Percentiles rank a stretch among this genome's conserved stretches.
phyloP scores from a whole-genome alignment of 2,888 invertebrate species.

The Drosophila acutilabella region DNA sequence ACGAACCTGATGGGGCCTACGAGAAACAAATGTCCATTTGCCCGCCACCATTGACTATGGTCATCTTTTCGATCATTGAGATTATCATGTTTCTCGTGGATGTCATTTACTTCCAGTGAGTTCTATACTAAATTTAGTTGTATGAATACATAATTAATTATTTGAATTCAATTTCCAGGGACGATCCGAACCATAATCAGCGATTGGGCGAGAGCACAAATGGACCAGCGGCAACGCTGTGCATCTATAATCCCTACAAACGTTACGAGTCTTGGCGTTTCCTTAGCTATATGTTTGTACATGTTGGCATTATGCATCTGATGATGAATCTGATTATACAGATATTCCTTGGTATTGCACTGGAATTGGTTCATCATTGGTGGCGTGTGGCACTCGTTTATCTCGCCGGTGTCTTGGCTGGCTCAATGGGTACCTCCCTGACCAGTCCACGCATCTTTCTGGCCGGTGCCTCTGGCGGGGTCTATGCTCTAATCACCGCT shows the following conservation, averaged over 20 bases:
- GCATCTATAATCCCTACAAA: constrained; percentile 95
- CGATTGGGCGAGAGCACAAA: constrained; percentile 85
- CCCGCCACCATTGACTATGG: constrained; percentile 97
- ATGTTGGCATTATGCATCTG: constrained; percentile 95
- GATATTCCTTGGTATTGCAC: constrained; percentile 95
- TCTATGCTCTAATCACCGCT: constrained; percentile 96
- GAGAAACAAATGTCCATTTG: constrained; percentile 96
- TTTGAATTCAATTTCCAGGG: constrained; percentile 58
- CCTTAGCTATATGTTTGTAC: constrained; percentile 97
- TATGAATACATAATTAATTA: too few relatives aligned
- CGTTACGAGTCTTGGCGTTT: constrained; percentile 97
- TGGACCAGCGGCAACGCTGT: constrained; percentile 92
- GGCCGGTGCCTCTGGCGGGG: constrained; percentile 98
- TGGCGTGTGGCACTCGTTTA: constrained; percentile 95
- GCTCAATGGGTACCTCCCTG: constrained; percentile 93
- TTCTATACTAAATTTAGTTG: neutral
- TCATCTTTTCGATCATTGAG: constrained; percentile 94
- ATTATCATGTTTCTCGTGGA: constrained; percentile 89
- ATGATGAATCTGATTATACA: constrained; percentile 96
- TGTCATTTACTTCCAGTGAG: constrained; percentile 84
- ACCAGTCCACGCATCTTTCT: constrained; percentile 92
- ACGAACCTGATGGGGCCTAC: constrained; percentile 90
- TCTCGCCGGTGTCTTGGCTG: constrained; percentile 93
- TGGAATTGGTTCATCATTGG: constrained; percentile 98
- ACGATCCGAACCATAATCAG: constrained; percentile 83